phyloP scores from a whole-genome alignment of 2,888 invertebrate species.

The Thymelicus lineola region DNA sequence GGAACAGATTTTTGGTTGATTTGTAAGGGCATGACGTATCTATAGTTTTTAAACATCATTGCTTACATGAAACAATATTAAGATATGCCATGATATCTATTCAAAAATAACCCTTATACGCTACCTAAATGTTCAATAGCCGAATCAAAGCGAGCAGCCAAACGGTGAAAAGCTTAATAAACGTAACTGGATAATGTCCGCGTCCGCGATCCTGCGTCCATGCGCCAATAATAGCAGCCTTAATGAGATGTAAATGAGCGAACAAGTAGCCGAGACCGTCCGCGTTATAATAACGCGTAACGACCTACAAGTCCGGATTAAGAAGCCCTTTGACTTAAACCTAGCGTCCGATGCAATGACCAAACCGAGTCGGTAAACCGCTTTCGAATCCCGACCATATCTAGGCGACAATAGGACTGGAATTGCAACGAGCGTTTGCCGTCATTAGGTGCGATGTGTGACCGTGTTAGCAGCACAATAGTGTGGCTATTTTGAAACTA shows the following conservation, averaged over 20 bases:
- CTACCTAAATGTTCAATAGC: conserved; percentile 25
- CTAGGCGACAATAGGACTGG: conserved; percentile 48
- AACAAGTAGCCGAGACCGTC: conserved; percentile 78
- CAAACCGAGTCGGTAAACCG: conserved; percentile 51
- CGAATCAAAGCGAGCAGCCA: conserved; percentile 28
- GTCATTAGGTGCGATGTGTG: conserved; percentile 73
- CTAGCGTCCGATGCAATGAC: conserved; percentile 70
- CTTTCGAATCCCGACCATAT: conserved; percentile 50
- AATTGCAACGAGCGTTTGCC: conserved; percentile 46
- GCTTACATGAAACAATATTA: too few species aligned
- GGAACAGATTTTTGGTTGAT: too few species aligned
- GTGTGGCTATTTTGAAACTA: conserved; percentile 84
- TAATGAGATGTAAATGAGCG: conserved; percentile 86
- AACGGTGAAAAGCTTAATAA: conserved; percentile 42
- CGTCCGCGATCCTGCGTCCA: conserved; percentile 44
- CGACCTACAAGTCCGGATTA: conserved; percentile 85
- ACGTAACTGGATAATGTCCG: conserved; percentile 37
- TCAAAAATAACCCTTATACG: conserved; percentile 9
- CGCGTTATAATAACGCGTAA: conserved; percentile 85
- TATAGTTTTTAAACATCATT: too few species aligned
- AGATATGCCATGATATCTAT: background rate
- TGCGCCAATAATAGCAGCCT: conserved; percentile 78
- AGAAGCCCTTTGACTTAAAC: conserved; percentile 85
- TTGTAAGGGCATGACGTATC: too few species aligned
- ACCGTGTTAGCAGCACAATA: conserved; percentile 76